These are phyloP conservation scores for Allophyes oxyacanthae DNA, from an alignment of 2,888 invertebrate species.

Conservation along the genomic window DNA sequence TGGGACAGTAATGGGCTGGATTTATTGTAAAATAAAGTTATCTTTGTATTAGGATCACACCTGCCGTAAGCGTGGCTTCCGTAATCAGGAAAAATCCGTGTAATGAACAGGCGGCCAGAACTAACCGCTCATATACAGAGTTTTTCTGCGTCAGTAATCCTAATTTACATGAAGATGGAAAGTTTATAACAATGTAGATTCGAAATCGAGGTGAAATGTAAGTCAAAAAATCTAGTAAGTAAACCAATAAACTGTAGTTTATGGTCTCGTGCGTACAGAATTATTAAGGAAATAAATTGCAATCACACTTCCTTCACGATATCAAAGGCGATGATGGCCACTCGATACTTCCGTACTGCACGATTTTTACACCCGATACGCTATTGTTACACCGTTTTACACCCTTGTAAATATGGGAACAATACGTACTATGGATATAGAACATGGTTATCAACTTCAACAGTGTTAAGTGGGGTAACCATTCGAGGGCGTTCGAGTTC, in stretches of 20 bases:
- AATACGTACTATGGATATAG: not conserved
- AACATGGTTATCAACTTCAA: conserved; percentile 20
- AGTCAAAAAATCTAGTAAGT: conserved; percentile 17
- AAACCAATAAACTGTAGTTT: conserved; percentile 28
- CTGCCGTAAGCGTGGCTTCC: no score
- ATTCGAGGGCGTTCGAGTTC: not conserved
- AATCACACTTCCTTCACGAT: conserved; percentile 17
- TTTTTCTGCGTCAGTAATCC: no score
- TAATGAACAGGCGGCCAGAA: no score
- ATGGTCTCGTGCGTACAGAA: conserved; percentile 37
- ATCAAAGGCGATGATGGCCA: conserved; percentile 8
- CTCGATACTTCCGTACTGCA: conserved; percentile 39
- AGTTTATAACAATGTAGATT: no score
- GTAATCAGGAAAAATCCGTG: no score
- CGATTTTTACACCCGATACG: conserved; percentile 8
- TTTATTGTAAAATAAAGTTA: no score
- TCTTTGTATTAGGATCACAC: no score
- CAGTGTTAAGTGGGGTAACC: conserved; percentile 5
- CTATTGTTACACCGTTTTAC: conserved; percentile 16
- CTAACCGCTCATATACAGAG: no score
- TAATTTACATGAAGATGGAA: no score
- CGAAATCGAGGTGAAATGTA: not conserved
- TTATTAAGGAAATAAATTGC: conserved; percentile 42
- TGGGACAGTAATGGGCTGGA: no score
- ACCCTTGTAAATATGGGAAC: not conserved